Base-by-base conservation (phyloP, 2,797 vertebrate genomes). In the Oreonectes daqikongensis region DNA sequence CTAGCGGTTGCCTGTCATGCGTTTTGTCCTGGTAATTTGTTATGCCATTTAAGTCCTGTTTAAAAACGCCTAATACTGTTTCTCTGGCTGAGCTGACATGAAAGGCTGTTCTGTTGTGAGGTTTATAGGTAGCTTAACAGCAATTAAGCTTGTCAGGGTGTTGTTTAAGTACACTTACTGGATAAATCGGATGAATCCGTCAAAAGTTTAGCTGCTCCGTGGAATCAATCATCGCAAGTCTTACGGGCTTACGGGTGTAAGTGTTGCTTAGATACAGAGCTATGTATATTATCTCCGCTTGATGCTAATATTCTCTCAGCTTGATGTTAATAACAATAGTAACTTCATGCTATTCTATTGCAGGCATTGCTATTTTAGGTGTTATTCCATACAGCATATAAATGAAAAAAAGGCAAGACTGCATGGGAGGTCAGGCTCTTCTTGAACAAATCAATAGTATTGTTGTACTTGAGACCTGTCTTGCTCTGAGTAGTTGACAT, bases 81-180 rank as follows among this genome's bases (percentile, higher is more conserved):
- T 60, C 72, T 76, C 50, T 30, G 72, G 14, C 38, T 20, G 11
- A 80, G 75, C 55, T 60, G 59, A 74, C 44, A 52, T 83, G 78
- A 78, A 79, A 69, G 61, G 57, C 78, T 82, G 75, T 38, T 67
- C 67, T 72, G 71, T 63, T 83, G 46, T 72, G 61, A 44, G 50
- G 61, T 84, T 77, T 57, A 14, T 79, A 60, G 80, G 79, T 42
- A 66, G 79, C 84, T 79, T 77, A 18, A 68, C 63, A 44, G 69
- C 76, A 72, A 67, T 81, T 78, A 78, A 42, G 53, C 73, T 72
- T 68, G 74, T 68, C 74, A 77, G 24, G 22, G 12, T 44, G 53
- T 72, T 67, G 79, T 79, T 72, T 69, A 78, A 78, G 55, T 74
- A 68, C 75, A 78, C 84, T 55, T 53, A 46, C 28, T 50, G 40